phyloP scores from a whole-genome alignment of 2,797 vertebrate genomes.

The Delichon dasypus region DNA sequence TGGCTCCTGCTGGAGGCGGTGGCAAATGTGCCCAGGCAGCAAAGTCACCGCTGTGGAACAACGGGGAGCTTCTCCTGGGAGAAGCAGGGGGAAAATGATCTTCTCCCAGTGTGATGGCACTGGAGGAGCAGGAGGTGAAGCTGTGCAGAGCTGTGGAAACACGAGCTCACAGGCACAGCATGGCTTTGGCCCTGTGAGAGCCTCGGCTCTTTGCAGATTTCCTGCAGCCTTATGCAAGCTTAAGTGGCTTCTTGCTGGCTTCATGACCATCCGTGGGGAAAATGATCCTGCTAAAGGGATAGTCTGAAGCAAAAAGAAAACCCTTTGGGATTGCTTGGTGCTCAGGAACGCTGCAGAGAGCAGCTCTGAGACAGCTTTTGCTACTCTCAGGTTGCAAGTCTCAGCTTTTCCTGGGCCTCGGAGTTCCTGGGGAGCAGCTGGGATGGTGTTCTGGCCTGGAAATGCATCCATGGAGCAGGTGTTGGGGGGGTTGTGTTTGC shows the following conservation, averaged over 20 bases:
- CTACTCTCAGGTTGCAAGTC: accelerated
- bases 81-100: accelerated
- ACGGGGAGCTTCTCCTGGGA: accelerated
- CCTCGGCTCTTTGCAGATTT: neutral
- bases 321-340: neutral
- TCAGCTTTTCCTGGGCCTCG: accelerated
- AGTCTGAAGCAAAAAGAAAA: neutral
- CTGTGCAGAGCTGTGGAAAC: neutral
- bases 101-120: accelerated
- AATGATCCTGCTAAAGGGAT: accelerated
- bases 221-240: neutral
- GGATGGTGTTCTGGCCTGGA: neutral
- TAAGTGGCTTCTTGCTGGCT: neutral
- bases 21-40: neutral
- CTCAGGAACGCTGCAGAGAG: neutral
- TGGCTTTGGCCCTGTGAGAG: neutral
- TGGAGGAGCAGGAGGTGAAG: neutral
- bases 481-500: accelerated
- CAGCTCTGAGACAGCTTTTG: neutral
- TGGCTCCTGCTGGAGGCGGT: neutral
- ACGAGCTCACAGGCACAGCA: accelerated
- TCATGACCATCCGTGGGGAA: neutral
- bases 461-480: neutral
- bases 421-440: neutral
- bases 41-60: accelerated